Conservation (phyloP, 2,113 vertebrate species). For the Sturnus vulgaris region DNA sequence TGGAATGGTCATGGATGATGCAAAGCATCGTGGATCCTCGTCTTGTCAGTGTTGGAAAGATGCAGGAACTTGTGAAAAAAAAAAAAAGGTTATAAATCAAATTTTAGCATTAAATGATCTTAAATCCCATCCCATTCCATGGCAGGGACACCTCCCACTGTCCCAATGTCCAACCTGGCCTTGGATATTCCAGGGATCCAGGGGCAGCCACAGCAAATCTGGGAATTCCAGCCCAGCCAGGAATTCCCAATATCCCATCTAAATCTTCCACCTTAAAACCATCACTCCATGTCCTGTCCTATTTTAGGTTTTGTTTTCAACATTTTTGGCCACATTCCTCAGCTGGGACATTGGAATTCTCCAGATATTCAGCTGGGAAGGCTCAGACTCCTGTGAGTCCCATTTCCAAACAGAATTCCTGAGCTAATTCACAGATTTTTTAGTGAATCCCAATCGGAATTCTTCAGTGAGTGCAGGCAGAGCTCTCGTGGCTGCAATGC, state of each 20-base stretch:
- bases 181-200: neutral
- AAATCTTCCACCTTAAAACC: neutral
- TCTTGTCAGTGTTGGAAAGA: neutral
- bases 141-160: neutral
- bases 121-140: neutral
- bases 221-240: neutral
- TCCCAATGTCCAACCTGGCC: neutral
- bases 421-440: neutral
- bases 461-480: neutral
- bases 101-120: neutral
- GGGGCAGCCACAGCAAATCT: neutral
- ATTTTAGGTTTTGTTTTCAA: neutral
- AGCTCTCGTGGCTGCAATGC: neutral
- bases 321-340: neutral
- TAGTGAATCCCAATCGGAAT: neutral
- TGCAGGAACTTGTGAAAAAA: rapidly evolving
- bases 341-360: neutral
- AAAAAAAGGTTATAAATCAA: neutral
- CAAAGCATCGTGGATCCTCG: neutral
- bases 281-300: rapidly evolving
- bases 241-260: neutral
- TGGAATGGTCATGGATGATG: neutral
- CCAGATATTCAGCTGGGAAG: neutral
- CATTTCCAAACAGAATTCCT: neutral
- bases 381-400: neutral